Base-by-base conservation (phyloP, 2,797 vertebrate genomes). In the Carapus acus region DNA sequence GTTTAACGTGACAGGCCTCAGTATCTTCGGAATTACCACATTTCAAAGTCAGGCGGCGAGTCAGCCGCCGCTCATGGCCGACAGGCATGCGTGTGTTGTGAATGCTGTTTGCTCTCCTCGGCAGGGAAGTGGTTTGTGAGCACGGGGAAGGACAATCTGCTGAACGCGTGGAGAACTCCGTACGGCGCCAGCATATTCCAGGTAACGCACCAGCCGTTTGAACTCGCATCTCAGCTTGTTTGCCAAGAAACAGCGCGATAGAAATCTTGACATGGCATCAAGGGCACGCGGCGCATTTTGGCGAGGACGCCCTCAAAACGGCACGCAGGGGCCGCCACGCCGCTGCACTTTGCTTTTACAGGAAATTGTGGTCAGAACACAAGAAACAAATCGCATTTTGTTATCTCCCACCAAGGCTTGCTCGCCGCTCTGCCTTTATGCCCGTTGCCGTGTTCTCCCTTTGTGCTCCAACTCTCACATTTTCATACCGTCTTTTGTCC, bases 111-210 rank as follows among this genome's bases (percentile, higher is more conserved):
- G 3, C 21, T 9, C 2, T 80, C 37, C 53, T 80, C 45, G 78
- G 49, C 79, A 90, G 89, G 89, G 60, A 91, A 91, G 78, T 90
- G 89, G 89, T 91, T 91, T 63, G 89, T 91, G 66, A 91, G 89
- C 79, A 91, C 89, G 48, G 89, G 89, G 53, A 91, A 91, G 73
- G 89, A 91, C 81, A 91, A 90, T 83, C 86, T 91, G 65, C 85
- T 91, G 50, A 91, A 91, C 23, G 89, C 89, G 16, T 91, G 89
- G 89, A 87, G 89, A 75, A 91, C 89, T 46, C 89, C 89, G 6
- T 91, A 91, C 21, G 89, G 89, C 60, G 89, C 89, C 76, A 90
- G 88, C 76, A 91, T 91, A 74, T 91, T 91, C 69, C 89, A 91
- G 87, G 89, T 90, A 69, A 69, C 34, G 18, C 44, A n/a, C 19